Base-by-base conservation (phyloP, 2,888 invertebrate species). In the Eupithecia dodoneata region DNA sequence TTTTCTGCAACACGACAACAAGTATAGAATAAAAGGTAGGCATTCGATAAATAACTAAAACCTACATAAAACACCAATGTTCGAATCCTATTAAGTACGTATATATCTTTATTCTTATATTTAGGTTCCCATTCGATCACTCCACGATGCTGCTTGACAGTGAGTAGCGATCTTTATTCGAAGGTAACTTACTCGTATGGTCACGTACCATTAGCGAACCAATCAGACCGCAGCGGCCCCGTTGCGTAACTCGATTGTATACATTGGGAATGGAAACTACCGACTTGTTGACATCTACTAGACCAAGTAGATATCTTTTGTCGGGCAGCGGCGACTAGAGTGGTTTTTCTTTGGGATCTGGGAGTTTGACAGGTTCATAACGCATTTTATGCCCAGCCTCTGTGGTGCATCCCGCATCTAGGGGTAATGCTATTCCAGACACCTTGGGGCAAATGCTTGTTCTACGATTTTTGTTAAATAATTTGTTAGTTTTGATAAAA, bases 151-250 rank as follows among this genome's bases (percentile, higher is more conserved):
- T 45, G 47, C 47, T 49, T 70, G 70, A 70, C 70, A 70, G 70
- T 12, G 59, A 59, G 4, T 63, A 63, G 59, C 59, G 30, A 70
- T 47, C 70, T 70, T 70, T 70, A 70, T 45, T 70, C 30, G 70
- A 55, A 42, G 59, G 65, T 77, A 73, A 72, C 72, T 30, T 63
- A 10, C 59, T 45, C 73, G 80, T 79, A 82, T 82, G 78, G 87
- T 87, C 87, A 86, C 85, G 87, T 81, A 44, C 83, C 85, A 89
- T 84, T 86, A 85, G 81, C 76, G 67, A 30, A 74, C 74, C 85
- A 90, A 90, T 82, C 89, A 90, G 92, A 90, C 85, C 90, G 87
- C 55, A 78, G 76, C 87, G 84, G 84, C 87, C 91, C 91, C 90
- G 92, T 92, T 90, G 90, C 89, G 86, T 87, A 90, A 91, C 87